Base-by-base conservation (phyloP, 2,888 invertebrate genomes). In the Epistrophe eligans region DNA sequence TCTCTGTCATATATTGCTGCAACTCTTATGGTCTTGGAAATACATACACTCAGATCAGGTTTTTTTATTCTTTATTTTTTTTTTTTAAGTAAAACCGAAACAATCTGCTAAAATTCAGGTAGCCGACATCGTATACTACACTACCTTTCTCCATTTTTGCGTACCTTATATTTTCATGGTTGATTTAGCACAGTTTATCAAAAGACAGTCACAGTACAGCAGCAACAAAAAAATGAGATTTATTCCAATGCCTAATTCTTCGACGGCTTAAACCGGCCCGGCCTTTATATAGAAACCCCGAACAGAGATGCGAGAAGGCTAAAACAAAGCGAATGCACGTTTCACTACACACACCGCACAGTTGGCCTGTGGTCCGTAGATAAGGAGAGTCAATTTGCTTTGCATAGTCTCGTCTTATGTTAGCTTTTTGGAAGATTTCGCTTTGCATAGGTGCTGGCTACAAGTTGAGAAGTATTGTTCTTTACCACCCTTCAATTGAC, bases 121-220 rank as follows among this genome's bases (percentile, higher is more conserved):
- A 85, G 85, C 71, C 48, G 73, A 73, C 28, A 72, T 60, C 40
- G 50, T 74, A 73, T 55, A 55, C 55, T 52, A 17, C 45, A 73
- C 60, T 55, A 84, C 85, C 85, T 85, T 85, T 85, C 85, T 82
- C 85, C 82, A 74, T 73, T 82, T 85, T 85, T 82, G 85, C 85
- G 82, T 85, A 77, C 73, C 85, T 82, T 85, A 82, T 76, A 76
- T 87, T 87, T 83, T 87, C 79, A 87, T 83, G 79, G 79, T 79
- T 87, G 83, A 87, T 83, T 87, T 79, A 87, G 83, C 87, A 87
- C 87, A 87, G 66, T 79, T 79, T 60, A 74, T 50, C 32, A 77
- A 81, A 81, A 73, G 17, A 24, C 58, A 67, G 35, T 15, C 62
- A 45, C 35, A 48, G 50, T 55, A 55, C 15, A 55, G 28, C 55